A percentile compares a stretch with the other conserved stretches of the same genome.
These are phyloP conservation scores for Falcaria lacertinaria DNA, from an alignment of 2,888 invertebrate genomes.

Conservation along the genomic window DNA sequence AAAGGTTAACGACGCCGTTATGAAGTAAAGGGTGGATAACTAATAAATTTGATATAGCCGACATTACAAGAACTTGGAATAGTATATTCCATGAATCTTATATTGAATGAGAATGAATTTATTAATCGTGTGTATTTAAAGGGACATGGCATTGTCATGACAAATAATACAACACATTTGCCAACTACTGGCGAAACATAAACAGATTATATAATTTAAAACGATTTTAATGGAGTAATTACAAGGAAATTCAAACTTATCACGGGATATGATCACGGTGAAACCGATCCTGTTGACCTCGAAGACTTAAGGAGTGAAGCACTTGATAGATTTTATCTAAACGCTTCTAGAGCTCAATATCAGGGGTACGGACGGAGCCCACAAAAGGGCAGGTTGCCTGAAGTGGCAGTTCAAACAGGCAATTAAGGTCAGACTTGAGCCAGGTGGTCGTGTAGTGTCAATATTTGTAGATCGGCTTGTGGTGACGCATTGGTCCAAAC, in stretches of 20 bases:
- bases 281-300: conserved; percentile 15
- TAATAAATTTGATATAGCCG: background rate
- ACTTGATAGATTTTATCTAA: conserved; percentile 19
- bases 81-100: background rate
- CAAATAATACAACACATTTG: too few relatives aligned
- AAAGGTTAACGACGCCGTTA: background rate
- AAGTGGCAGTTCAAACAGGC: conserved; percentile 38
- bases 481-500: conserved; percentile 28
- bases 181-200: too few relatives aligned
- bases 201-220: conserved; percentile 10
- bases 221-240: background rate
- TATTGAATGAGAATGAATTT: background rate
- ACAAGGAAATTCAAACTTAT: conserved; percentile 10
- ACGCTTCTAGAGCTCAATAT: conserved; percentile 21
- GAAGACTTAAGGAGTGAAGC: conserved; percentile 11
- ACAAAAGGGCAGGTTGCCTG: conserved; percentile 27
- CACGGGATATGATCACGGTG: conserved; percentile 14
- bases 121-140: too few relatives aligned
- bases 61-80: background rate
- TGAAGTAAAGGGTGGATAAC: too few relatives aligned
- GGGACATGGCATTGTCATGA: too few relatives aligned
- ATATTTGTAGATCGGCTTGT: conserved; percentile 42
- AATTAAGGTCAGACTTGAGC: conserved; percentile 38
- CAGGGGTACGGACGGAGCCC: conserved; percentile 16
- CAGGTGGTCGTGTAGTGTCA: conserved; percentile 33